Conservation (phyloP, 1,140 invertebrate genomes). For the Holcopasites calliopsidis region DNA sequence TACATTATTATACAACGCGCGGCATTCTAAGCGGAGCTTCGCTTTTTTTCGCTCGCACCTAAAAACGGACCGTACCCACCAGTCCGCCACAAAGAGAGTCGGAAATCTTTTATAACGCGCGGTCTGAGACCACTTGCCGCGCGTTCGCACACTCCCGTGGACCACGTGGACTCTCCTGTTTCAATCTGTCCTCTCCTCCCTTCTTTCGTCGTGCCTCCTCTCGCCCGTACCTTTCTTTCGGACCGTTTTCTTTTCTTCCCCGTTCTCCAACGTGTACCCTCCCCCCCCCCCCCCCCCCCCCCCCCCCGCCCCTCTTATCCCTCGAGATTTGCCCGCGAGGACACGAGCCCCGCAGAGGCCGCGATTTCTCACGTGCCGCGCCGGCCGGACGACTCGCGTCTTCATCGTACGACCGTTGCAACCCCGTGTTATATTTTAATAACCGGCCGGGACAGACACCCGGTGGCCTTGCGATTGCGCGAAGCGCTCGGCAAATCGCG, state of each 20-base stretch:
- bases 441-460: too few relatives aligned
- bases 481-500: too few relatives aligned
- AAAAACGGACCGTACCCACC: conserved; percentile 37
- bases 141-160: conserved; percentile 74
- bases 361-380: conserved; percentile 46
- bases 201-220: conserved; percentile 1
- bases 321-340: conserved; percentile 27
- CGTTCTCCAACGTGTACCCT: not conserved
- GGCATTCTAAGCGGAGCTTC: conserved; percentile 63
- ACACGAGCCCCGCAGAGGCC: conserved; percentile 17
- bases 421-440: not conserved
- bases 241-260: conserved; percentile 6
- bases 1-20: conserved; percentile 77
- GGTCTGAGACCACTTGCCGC: conserved; percentile 72
- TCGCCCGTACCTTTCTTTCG: conserved; percentile 11
- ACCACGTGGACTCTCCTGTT: conserved; percentile 60
- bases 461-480: not conserved
- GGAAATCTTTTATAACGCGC: conserved; percentile 76
- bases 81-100: conserved; percentile 72
- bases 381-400: not conserved
- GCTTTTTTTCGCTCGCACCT: conserved; percentile 10
- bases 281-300: too few relatives aligned
- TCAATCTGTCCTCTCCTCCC: conserved; percentile 11
- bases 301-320: too few relatives aligned
- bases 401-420: conserved; percentile 16